Evolutionary conservation across 2,113 vertebrate species (phyloP), one percentile per base, ranked within the genome.

Genomic region (Gadus macrocephalus): DNA sequence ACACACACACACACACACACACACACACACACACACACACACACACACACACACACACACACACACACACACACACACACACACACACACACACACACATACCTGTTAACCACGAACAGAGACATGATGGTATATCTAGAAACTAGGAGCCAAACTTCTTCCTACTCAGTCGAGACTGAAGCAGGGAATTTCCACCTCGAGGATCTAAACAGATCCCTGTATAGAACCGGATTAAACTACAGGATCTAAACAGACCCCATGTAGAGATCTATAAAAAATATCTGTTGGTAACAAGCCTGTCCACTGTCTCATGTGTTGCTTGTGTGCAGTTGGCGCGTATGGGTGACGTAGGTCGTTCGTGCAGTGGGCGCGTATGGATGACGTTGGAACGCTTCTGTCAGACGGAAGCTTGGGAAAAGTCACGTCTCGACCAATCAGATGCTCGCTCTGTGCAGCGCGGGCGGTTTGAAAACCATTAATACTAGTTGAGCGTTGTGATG

Each of bases 41-140:
- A 49, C 42, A 49, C 7, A 49, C 42, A 49, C 7, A 49, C 42
- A 49, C 7, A 49, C 7, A 49, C 7, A 49, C 7, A 49, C 7
- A 49, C 7, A 49, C 7, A 49, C 42, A 49, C 7, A 49, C 7
- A 49, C 7, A 49, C 42, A 49, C 7, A 49, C 7, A 49, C 7
- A 12, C 1, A 49, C 42, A 49, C 9, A 49, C 42, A 7, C 15
- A 64, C 31, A 42, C n/a, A 55, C 65, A 67, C 22, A 25, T 74
- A 91, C 90, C 90, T 87, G 73, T 90, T 88, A 3, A 90, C 80
- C 2, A 78, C 11, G 77, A 91, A 91, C 53, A 91, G 80, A 25
- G 89, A 82, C 90, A 90, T 90, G 68, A 19, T 42, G 42, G 42
- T 2, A 49, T 49, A 49, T 49, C 6, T 12, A 49, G 42, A 49